A percentile compares a stretch with the other conserved stretches of the same genome.
phyloP scores from a whole-genome alignment of 2,888 invertebrate species.

The Ctenicera cuprea region DNA sequence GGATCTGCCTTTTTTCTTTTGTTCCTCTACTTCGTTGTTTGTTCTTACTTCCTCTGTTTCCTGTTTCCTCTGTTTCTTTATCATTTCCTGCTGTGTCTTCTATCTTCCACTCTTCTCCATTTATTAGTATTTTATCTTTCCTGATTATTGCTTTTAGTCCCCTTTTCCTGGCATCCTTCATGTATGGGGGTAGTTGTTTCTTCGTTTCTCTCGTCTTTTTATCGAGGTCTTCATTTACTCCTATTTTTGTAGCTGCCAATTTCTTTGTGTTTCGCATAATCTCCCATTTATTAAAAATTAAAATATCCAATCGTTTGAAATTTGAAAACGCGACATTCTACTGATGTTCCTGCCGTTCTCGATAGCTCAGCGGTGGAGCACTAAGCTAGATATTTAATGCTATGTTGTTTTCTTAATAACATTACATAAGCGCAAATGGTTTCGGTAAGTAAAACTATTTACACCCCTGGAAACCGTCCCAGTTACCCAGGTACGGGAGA shows the following conservation, averaged over 20 bases:
- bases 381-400: too few relatives aligned
- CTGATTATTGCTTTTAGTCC: background rate
- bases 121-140: background rate
- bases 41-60: background rate
- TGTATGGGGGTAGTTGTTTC: background rate
- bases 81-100: background rate
- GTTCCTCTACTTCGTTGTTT: background rate
- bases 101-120: conserved; percentile 2
- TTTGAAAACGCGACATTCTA: too few relatives aligned
- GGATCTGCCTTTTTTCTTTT: too few relatives aligned
- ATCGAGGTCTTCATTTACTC: background rate
- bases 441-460: too few relatives aligned
- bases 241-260: background rate
- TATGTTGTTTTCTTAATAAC: too few relatives aligned
- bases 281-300: background rate
- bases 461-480: too few relatives aligned
- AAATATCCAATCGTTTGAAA: too few relatives aligned
- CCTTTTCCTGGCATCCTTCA: background rate
- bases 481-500: too few relatives aligned
- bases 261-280: background rate
- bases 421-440: too few relatives aligned
- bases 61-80: too few relatives aligned
- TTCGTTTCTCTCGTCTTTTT: background rate
- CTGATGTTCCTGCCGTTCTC: too few relatives aligned
- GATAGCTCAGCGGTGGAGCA: too few relatives aligned